phyloP scores from a whole-genome alignment of 1,140 invertebrate genomes.

The Heterodera carotae region DNA sequence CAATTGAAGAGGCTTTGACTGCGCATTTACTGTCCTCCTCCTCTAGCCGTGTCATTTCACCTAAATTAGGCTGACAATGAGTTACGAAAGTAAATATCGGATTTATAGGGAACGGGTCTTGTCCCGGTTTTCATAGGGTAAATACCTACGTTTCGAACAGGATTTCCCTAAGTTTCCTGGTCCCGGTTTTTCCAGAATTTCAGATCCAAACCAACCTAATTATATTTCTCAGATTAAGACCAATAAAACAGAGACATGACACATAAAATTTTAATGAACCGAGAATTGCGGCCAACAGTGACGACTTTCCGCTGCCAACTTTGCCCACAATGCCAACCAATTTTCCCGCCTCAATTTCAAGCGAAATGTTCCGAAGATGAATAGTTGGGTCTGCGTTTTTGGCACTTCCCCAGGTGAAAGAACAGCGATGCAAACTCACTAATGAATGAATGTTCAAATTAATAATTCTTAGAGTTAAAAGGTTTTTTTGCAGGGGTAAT shows the following conservation, averaged over 20 bases:
- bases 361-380: slow-evolving; percentile 46
- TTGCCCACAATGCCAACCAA: slow-evolving; percentile 77
- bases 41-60: slow-evolving; percentile 36
- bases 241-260: not conserved
- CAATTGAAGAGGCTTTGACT: slow-evolving; percentile 56
- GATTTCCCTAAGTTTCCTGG: too few species aligned
- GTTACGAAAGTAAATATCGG: too few species aligned
- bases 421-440: slow-evolving; percentile 37
- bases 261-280: not conserved
- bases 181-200: too few species aligned
- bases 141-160: too few species aligned
- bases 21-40: slow-evolving; percentile 19
- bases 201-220: too few species aligned
- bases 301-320: slow-evolving; percentile 76
- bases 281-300: slow-evolving; percentile 41
- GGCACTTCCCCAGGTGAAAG: slow-evolving; percentile 38
- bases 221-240: not conserved
- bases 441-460: slow-evolving; percentile 20
- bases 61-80: slow-evolving; percentile 7
- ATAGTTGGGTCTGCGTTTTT: slow-evolving; percentile 1
- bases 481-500: not conserved
- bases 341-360: slow-evolving; percentile 68
- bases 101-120: too few species aligned
- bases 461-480: not conserved
- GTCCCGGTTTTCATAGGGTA: too few species aligned